Conservation (phyloP, 2,888 invertebrate genomes). For the Hesperia comma region DNA sequence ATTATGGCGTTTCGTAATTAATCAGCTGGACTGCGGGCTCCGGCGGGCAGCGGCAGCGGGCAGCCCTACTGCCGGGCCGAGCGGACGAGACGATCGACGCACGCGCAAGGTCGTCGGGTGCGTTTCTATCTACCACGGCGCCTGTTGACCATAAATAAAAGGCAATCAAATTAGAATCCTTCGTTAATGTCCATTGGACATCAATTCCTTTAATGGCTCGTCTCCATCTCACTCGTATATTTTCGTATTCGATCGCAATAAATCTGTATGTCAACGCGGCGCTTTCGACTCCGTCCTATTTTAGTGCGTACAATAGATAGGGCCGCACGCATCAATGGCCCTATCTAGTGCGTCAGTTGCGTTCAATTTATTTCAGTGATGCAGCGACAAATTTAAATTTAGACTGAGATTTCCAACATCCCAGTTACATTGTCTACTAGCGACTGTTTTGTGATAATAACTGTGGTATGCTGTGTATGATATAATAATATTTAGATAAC, state of each 20-base stretch:
- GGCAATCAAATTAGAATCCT: constrained; percentile 57
- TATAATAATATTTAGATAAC: too few species aligned
- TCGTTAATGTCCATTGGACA: constrained; percentile 52
- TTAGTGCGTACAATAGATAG: constrained; percentile 55
- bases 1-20: constrained; percentile 34
- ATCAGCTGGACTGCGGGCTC: constrained; percentile 26
- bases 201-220: constrained; percentile 49
- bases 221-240: constrained; percentile 37
- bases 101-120: constrained; percentile 77
- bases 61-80: constrained; percentile 47
- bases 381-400: constrained; percentile 39
- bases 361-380: constrained; percentile 60
- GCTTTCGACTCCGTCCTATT: constrained; percentile 66
- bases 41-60: neutral
- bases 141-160: constrained; percentile 52
- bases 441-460: constrained; percentile 32
- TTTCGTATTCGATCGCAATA: constrained; percentile 58
- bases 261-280: constrained; percentile 59
- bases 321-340: constrained; percentile 61
- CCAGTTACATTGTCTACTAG: constrained; percentile 35
- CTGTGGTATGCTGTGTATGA: neutral
- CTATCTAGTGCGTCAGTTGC: constrained; percentile 64
- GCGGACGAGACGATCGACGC: constrained; percentile 59
- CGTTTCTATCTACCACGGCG: constrained; percentile 68
- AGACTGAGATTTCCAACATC: constrained; percentile 32